Evolutionary conservation across 2,797 vertebrate genomes (phyloP).

Genomic region (Huso huso): DNA sequence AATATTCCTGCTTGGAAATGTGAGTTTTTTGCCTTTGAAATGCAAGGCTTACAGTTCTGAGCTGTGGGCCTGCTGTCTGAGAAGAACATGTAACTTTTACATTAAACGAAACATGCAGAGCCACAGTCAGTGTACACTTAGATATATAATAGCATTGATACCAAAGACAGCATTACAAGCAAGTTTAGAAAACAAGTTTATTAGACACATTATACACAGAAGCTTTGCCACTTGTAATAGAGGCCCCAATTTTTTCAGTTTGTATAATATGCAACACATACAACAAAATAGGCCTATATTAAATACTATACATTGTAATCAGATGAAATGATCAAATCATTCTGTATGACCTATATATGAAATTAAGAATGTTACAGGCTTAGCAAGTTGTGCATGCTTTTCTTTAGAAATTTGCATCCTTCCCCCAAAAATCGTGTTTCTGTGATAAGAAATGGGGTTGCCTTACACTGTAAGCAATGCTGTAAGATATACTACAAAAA

Average conservation of each 20-base stretch:
- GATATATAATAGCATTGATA: no score
- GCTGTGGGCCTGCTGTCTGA: no score
- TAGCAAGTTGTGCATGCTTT: slow-evolving; percentile 95
- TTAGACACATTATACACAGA: slow-evolving; percentile 99
- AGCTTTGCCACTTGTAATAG: slow-evolving; percentile 99
- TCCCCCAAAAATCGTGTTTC: slow-evolving; percentile 72
- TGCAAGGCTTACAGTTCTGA: no score
- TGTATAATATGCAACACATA: slow-evolving; percentile 96
- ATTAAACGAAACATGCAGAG: no score
- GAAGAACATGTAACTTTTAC: no score
- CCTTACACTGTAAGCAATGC: slow-evolving; percentile 82
- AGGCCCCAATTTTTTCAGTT: slow-evolving; percentile 97
- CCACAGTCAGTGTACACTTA: no score
- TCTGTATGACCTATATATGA: slow-evolving; percentile 86
- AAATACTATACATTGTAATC: slow-evolving; percentile 96
- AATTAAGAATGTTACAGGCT: slow-evolving; percentile 85
- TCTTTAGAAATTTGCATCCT: slow-evolving; percentile 83
- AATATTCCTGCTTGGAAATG: no score
- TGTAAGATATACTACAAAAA: slow-evolving; percentile 81
- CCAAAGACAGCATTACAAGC: slow-evolving; percentile 55
- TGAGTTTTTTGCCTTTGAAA: no score
- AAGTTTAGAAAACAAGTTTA: slow-evolving; percentile 99
- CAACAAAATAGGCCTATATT: slow-evolving; percentile 99
- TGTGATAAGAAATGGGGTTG: slow-evolving; percentile 70
- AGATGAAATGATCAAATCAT: slow-evolving; percentile 90